phyloP scores from a whole-genome alignment of 2,888 invertebrate genomes.

The Leucophenga maculata region DNA sequence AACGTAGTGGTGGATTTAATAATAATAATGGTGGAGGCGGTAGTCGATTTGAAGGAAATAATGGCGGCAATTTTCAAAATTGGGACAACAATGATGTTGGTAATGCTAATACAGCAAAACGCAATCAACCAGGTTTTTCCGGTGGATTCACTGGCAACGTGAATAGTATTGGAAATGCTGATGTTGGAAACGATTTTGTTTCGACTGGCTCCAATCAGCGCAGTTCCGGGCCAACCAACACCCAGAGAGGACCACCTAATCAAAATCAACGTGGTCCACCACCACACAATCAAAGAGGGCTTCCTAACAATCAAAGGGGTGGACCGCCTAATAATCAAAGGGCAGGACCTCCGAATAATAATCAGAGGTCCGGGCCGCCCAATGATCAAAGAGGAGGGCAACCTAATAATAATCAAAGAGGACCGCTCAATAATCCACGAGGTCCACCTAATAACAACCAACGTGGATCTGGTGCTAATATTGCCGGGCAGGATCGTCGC shows the following conservation, averaged over 20 bases:
- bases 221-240: slow-evolving; percentile 23
- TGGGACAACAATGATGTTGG: slow-evolving; percentile 11
- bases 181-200: slow-evolving; percentile 26
- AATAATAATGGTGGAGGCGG: slow-evolving; percentile 12
- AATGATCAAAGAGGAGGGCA: slow-evolving; percentile 1
- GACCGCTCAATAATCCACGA: slow-evolving; percentile 17
- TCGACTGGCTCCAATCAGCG: background rate
- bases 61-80: slow-evolving; percentile 27
- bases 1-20: slow-evolving; percentile 34
- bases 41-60: slow-evolving; percentile 20
- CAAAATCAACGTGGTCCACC: background rate
- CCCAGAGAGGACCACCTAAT: background rate
- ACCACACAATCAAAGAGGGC: slow-evolving; percentile 3
- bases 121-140: slow-evolving; percentile 33
- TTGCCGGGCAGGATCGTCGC: slow-evolving; percentile 66
- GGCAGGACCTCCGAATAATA: background rate
- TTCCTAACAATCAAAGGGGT: slow-evolving; percentile 34
- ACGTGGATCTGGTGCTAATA: slow-evolving; percentile 33
- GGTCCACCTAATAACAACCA: background rate
- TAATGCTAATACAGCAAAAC: background rate
- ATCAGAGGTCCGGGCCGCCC: background rate
- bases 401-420: slow-evolving; percentile 31
- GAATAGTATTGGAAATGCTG: slow-evolving; percentile 37
- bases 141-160: slow-evolving; percentile 43
- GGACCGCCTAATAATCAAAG: background rate